Evolutionary conservation across 2,113 vertebrate species (phyloP).

Genomic region (Rhinopomastus cyanomelas): DNA sequence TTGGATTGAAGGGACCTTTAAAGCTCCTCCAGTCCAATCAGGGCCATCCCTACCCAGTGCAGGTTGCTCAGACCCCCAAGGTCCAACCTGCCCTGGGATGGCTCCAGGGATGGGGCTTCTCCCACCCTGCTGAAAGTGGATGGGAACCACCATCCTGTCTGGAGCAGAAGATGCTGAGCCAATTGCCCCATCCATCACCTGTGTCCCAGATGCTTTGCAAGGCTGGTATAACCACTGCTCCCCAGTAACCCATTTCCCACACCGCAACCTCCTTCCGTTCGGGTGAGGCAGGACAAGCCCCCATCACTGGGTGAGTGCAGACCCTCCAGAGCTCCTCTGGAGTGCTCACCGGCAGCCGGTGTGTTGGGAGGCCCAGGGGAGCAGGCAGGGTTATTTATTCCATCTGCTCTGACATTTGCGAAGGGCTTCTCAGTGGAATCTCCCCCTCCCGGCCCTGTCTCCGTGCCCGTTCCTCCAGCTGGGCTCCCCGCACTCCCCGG

Average conservation of each 20-base stretch:
- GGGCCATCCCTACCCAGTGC: neutral
- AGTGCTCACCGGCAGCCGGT: accelerated
- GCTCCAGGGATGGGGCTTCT: neutral
- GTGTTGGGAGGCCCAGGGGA: neutral
- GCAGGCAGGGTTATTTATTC: neutral
- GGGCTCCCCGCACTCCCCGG: neutral
- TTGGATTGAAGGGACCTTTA: neutral
- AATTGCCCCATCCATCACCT: accelerated
- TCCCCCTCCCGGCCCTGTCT: neutral
- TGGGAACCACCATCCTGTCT: neutral
- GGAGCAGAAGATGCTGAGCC: neutral
- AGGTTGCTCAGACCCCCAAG: neutral
- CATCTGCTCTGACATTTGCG: constrained; percentile 25
- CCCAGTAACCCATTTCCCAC: neutral
- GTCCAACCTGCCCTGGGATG: accelerated
- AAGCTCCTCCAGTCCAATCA: neutral
- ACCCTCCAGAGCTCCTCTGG: neutral
- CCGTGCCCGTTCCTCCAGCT: neutral
- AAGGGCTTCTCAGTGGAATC: neutral
- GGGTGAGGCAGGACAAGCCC: neutral
- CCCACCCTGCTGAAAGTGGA: neutral
- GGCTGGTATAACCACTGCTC: neutral
- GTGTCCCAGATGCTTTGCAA: neutral
- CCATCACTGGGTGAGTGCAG: neutral
- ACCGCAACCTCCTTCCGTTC: neutral